Conservation (phyloP, 2,113 vertebrate species). For the Paracanthobrama guichenoti region DNA sequence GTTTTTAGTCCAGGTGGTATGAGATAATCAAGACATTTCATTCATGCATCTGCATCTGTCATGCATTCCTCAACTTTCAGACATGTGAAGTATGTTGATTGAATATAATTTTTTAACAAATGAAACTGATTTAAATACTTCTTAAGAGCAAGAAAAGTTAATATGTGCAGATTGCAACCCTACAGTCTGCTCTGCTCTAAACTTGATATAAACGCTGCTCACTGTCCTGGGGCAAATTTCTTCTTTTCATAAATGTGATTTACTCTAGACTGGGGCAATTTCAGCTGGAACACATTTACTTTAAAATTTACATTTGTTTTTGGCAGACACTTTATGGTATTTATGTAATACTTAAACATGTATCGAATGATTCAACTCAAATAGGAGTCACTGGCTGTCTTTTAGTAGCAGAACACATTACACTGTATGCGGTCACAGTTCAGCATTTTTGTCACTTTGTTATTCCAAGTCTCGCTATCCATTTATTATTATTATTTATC, state of each 20-base stretch:
- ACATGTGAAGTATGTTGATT: not conserved
- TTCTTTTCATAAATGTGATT: constrained; percentile 65
- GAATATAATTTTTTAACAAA: not conserved
- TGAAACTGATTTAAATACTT: not conserved
- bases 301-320: constrained; percentile 39
- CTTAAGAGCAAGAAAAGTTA: not conserved
- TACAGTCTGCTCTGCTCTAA: constrained; percentile 59
- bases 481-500: too few relatives aligned
- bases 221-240: constrained; percentile 65
- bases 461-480: not conserved
- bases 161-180: not conserved
- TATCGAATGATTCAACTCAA: not conserved
- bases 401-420: not conserved
- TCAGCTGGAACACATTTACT: constrained; percentile 48
- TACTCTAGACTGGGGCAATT: constrained; percentile 60
- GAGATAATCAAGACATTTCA: not conserved
- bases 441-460: not conserved
- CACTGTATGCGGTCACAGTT: not conserved
- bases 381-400: not conserved
- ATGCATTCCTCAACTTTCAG: not conserved
- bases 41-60: not conserved
- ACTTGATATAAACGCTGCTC: constrained; percentile 61
- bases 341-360: not conserved
- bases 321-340: not conserved
- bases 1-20: not conserved